Evolutionary conservation across 2,113 vertebrate genomes (phyloP).

Genomic region (Apteryx owenii): DNA sequence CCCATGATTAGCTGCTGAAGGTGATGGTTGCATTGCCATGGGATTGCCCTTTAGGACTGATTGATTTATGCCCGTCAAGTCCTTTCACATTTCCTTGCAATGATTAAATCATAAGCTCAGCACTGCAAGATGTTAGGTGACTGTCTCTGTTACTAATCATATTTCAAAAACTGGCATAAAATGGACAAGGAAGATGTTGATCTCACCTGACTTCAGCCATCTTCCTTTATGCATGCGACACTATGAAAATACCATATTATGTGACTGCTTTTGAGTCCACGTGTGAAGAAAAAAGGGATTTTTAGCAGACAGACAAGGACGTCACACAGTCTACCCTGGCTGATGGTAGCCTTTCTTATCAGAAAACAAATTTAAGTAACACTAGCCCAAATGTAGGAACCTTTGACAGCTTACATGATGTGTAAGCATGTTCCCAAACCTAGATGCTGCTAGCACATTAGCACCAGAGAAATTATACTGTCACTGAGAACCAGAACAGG

Average conservation of each 20-base stretch:
- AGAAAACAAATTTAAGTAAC: background rate
- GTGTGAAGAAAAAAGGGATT: background rate
- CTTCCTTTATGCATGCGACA: fast-evolving
- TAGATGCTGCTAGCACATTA: background rate
- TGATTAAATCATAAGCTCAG: background rate
- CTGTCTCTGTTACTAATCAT: background rate
- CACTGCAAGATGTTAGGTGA: background rate
- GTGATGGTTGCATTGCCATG: background rate
- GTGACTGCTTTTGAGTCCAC: background rate
- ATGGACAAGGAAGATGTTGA: background rate
- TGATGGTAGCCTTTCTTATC: background rate
- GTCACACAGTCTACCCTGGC: background rate
- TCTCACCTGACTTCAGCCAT: background rate
- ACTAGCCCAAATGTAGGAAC: background rate
- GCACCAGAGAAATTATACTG: background rate
- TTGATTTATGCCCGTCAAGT: background rate
- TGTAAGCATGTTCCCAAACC: background rate
- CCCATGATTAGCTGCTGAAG: background rate
- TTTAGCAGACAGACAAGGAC: background rate
- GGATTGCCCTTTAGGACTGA: background rate
- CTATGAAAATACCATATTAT: background rate
- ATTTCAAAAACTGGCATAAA: background rate
- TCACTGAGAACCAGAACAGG: background rate
- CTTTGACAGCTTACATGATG: background rate
- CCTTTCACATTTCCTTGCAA: background rate